These are phyloP conservation scores for Resseliella maxima DNA, from an alignment of 2,888 invertebrate species.

Conservation along the genomic window DNA sequence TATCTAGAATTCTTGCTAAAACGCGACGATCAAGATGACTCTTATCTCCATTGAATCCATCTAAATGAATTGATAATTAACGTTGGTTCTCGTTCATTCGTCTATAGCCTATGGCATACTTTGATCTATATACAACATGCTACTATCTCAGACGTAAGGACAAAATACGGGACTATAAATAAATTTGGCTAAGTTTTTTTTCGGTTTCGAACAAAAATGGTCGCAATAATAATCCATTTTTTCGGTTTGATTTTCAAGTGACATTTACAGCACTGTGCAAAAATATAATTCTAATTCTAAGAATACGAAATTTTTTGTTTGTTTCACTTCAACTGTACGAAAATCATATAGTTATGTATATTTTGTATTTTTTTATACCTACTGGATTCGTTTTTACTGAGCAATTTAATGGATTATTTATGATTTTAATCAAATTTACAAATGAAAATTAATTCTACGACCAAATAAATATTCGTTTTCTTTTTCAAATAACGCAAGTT, in stretches of 20 bases:
- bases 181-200: not conserved
- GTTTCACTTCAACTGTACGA: not conserved
- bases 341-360: not conserved
- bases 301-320: not conserved
- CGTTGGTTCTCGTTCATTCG: not conserved
- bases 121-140: constrained; percentile 27
- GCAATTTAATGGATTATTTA: not conserved
- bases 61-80: not conserved
- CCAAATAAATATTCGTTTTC: not conserved
- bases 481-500: not conserved
- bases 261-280: constrained; percentile 35
- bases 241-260: not conserved
- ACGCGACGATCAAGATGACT: not conserved
- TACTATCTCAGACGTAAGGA: constrained; percentile 38
- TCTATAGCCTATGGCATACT: constrained; percentile 21
- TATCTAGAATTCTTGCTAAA: not conserved
- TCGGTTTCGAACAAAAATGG: not conserved
- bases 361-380: not conserved
- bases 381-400: not conserved
- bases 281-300: not conserved
- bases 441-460: constrained; percentile 21
- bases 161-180: not conserved
- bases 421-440: constrained; percentile 1
- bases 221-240: constrained; percentile 41
- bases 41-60: constrained; percentile 4